These are phyloP conservation scores for Hydriomena furcata DNA, from an alignment of 2,888 invertebrate species.

Conservation along the genomic window DNA sequence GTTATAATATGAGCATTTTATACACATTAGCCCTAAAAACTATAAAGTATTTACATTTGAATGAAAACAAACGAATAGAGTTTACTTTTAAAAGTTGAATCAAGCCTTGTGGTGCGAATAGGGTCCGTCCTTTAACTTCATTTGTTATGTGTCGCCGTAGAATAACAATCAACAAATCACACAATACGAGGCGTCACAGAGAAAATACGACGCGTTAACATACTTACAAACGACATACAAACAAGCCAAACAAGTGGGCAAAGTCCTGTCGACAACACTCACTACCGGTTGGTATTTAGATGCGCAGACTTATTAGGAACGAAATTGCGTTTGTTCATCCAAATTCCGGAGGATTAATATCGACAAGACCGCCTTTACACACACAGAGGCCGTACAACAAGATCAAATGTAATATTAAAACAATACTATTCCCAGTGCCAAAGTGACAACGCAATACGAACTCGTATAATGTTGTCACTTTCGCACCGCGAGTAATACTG, in stretches of 20 bases:
- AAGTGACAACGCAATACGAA: no score
- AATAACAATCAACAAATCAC: conserved; percentile 25
- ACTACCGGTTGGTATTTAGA: no score
- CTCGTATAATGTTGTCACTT: no score
- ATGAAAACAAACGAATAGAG: conserved; percentile 11
- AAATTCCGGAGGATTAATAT: no score
- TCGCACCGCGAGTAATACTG: no score
- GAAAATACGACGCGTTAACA: not conserved
- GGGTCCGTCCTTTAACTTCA: conserved; percentile 36
- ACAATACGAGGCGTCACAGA: not conserved
- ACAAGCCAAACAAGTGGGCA: not conserved
- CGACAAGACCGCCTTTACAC: no score
- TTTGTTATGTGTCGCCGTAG: conserved; percentile 48
- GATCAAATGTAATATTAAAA: no score
- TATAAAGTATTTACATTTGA: conserved; percentile 50
- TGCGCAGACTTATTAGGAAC: no score
- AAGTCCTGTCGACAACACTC: no score
- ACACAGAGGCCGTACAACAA: no score
- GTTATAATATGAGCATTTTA: conserved; percentile 44
- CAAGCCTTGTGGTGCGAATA: conserved; percentile 2
- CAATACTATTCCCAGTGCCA: no score
- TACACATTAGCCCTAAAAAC: conserved; percentile 50
- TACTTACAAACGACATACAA: not conserved
- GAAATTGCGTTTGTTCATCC: no score
- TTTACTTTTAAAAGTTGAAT: conserved; percentile 2